Base-by-base conservation (phyloP, 2,888 invertebrate genomes). In the Orthosia gracilis region DNA sequence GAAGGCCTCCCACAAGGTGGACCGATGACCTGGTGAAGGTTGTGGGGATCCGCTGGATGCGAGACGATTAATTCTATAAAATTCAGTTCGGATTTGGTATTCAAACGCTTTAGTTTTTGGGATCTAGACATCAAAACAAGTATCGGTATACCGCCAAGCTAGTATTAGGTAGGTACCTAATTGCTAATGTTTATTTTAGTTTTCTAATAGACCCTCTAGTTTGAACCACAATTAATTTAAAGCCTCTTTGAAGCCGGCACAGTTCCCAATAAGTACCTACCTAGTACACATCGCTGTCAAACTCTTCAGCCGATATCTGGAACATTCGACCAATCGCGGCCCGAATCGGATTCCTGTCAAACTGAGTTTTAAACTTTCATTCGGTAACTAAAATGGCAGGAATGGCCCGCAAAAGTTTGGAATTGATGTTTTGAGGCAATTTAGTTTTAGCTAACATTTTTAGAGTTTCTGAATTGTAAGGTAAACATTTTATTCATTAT, bases 291-390 rank as follows among this genome's bases (percentile, higher is more conserved):
- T 7, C 11, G 54, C 49, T 54, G 55, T 69, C 62, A 4, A 84
- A 70, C 47, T 52, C 54, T 49, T 55, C 47, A 65, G 45, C 62
- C 57, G 21, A 61, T 70, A 68, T 65, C 58, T 58, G 9, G 26
- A 83, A 75, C 11, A 55, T 68, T 79, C 23, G 12, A 13, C 40
- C 26, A 40, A 55, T 66, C n/a, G 23, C 11, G 21, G 26, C 18
- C 63, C 23, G 26, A 31, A 75, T 81, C 12, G 68, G 61, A 81
- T 70, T 80, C 67, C 68, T 69, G 80, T 78, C 80, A 57, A 72
- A 78, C 64, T 74, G 54, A 57, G 49, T 70, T 83, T 64, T 50
- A 68, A 72, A 78, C 58, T 83, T 79, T 67, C 52, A 47, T 59
- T 64, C 18, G 54, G 15, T 52, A 31, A 67, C 57, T 63, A n/a